These are phyloP conservation scores for Hypomecis atomaria DNA, from an alignment of 2,888 invertebrate genomes.

Conservation along the genomic window DNA sequence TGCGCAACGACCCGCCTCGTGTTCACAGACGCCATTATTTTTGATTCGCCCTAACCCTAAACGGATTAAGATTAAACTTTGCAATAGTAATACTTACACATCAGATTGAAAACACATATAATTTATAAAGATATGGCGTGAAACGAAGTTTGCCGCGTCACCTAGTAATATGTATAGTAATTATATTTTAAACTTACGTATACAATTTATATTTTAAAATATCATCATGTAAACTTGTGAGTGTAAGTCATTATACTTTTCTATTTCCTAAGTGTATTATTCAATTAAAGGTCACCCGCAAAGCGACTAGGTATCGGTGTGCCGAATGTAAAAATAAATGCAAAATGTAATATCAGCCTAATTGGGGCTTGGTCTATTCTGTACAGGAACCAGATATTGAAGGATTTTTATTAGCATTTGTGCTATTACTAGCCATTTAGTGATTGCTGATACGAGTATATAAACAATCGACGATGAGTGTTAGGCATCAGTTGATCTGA, in stretches of 20 bases:
- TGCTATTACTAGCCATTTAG: constrained; percentile 54
- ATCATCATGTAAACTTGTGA: neutral
- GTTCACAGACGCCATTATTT: no score
- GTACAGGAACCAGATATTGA: constrained; percentile 50
- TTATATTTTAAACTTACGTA: no score
- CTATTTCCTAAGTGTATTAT: constrained; percentile 3
- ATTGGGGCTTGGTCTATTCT: constrained; percentile 4
- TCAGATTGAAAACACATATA: no score
- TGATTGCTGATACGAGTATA: constrained; percentile 54
- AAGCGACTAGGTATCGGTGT: neutral
- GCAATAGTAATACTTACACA: no score
- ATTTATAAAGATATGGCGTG: no score
- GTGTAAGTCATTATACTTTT: neutral
- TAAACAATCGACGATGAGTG: constrained; percentile 59
- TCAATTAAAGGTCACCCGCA: constrained; percentile 11
- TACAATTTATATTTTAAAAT: no score
- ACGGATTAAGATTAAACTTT: no score
- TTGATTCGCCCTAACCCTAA: no score
- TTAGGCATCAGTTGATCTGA: constrained; percentile 74
- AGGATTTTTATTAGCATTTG: constrained; percentile 70
- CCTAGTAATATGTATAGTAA: no score
- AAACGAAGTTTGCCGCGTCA: no score
- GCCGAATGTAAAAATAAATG: constrained; percentile 11
- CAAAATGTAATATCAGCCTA: constrained; percentile 14
- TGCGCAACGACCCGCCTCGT: no score